phyloP scores from a whole-genome alignment of 64 coral and sea anemone genomes.

The Montipora capricornis region DNA sequence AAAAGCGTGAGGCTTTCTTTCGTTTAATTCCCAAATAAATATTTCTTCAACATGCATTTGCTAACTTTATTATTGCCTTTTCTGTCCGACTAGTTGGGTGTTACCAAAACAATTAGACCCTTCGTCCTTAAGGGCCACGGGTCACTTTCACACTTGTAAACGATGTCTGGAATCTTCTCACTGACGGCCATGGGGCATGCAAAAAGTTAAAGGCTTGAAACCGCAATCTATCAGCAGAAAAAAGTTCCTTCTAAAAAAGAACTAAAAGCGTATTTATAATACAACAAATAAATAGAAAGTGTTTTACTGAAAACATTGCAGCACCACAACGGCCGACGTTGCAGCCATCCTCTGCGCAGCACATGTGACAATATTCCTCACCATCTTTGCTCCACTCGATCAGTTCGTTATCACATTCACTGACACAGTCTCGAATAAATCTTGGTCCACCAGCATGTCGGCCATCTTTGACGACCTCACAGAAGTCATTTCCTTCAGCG shows the following conservation, averaged over 20 bases:
- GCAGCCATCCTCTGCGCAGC: slow-evolving; percentile 20
- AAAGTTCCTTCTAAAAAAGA: background rate
- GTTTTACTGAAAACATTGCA: background rate
- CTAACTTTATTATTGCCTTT: no score
- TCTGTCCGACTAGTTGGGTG: no score
- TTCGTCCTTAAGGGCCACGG: no score
- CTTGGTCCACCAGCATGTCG: slow-evolving; percentile 8
- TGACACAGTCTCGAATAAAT: slow-evolving; percentile 26
- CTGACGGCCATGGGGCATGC: no score
- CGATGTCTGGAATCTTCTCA: no score
- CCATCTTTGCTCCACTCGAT: slow-evolving; percentile 22
- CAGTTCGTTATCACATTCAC: slow-evolving; percentile 29
- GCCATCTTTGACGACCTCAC: slow-evolving; percentile 33
- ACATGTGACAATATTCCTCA: slow-evolving; percentile 33
- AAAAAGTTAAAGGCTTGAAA: no score
- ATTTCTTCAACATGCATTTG: no score
- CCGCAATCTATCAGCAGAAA: background rate
- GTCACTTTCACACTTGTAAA: no score
- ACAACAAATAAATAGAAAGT: background rate
- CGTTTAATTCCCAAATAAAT: no score
- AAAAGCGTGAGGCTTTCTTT: no score
- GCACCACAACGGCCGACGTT: slow-evolving; percentile 16
- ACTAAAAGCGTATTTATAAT: background rate
- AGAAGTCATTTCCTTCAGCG: slow-evolving; percentile 24
- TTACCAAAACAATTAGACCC: no score